Base-by-base conservation (phyloP, 2,113 vertebrate genomes). In the Anarhynchus alexandrinus region DNA sequence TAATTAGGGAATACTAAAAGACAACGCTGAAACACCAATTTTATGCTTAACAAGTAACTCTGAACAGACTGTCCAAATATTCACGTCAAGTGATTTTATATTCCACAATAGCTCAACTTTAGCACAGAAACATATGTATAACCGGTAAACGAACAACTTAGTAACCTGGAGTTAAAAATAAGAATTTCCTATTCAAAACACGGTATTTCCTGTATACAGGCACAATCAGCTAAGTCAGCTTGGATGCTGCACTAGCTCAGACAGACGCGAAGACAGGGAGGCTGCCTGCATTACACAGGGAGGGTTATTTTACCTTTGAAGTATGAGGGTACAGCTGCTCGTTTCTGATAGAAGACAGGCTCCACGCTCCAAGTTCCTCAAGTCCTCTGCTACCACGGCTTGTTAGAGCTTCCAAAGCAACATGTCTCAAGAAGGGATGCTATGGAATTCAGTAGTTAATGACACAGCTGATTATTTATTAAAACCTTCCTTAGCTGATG, bases 381-480 rank as follows among this genome's bases (percentile, higher is more conserved):
- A 7, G 4, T 45, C 21, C 42, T 77, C 52, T 3, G 0, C 15
- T 67, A 40, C 0, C 5, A 3, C 79, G 72, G 34, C 74, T 69
- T 58, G 11, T 52, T 25, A 42, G 58, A 62, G 19, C 36, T 67
- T 80, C 64, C 55, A 66, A 84, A 78, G 34, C 27, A 59, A 1
- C 42, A 43, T 5, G 17, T 78, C 34, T 61, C 55, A 49, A 32
- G 12, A 59, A 52, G 27, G 23, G 38, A 76, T 6, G 9, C 40
- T 36, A 4, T 21, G 32, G 64, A 59, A 82, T 47, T 81, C n/a
- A 64, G 40, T 38, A 67, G 34, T 47, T 52, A 66, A 59, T 52
- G 19, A 55, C 25, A 47, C 22, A 42, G 27, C 27, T 78, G 9
- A n/a, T 79, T 13, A 45, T 55, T 58, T 38, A 36, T 32, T 55